These are phyloP conservation scores for Falco peregrinus DNA, from an alignment of 2,797 vertebrate species.

Conservation along the genomic window DNA sequence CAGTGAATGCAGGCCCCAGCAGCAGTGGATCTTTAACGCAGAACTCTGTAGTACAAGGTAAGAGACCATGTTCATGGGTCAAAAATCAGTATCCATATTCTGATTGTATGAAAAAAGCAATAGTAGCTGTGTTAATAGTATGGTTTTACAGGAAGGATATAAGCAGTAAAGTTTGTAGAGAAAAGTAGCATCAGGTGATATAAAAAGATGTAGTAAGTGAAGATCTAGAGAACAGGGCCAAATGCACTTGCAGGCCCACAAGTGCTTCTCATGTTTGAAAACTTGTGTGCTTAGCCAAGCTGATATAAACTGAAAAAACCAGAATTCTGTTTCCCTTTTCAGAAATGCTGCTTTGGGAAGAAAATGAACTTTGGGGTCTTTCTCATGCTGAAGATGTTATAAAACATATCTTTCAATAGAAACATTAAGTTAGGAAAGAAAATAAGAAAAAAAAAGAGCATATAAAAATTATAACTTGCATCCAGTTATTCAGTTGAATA, in stretches of 20 bases:
- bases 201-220: not conserved
- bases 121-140: not conserved
- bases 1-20: not conserved
- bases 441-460: not conserved
- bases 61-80: not conserved
- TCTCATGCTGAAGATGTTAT: not conserved
- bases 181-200: not conserved
- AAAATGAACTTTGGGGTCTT: not conserved
- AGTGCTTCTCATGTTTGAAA: not conserved
- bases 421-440: not conserved
- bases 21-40: conserved; percentile 11
- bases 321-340: not conserved
- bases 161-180: not conserved
- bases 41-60: conserved; percentile 82
- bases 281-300: not conserved
- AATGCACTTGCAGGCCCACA: not conserved
- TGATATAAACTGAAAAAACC: not conserved
- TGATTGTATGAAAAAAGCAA: not conserved
- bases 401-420: not conserved
- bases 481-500: not conserved
- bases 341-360: not conserved
- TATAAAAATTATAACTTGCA: not conserved
- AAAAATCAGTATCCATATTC: not conserved
- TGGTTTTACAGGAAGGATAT: not conserved
- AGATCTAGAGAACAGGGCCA: not conserved